These are phyloP conservation scores for Bubo scandiacus DNA, from an alignment of 2,113 vertebrate species.

Conservation along the genomic window DNA sequence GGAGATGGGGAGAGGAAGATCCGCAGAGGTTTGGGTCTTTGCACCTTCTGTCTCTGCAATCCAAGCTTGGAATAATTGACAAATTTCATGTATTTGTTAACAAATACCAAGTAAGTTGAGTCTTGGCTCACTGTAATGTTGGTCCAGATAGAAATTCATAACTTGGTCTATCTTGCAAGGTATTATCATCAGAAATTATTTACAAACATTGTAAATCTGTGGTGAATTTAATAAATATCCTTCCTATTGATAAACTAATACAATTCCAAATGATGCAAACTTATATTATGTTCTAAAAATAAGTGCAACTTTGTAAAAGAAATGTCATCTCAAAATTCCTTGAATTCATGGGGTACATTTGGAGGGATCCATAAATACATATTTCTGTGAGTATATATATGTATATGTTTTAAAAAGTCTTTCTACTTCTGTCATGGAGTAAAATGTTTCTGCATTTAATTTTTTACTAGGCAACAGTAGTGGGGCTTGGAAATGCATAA, in stretches of 20 bases:
- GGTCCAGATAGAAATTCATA: background rate
- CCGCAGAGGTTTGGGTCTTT: background rate
- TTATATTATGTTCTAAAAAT: background rate
- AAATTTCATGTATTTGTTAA: background rate
- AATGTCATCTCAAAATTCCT: background rate
- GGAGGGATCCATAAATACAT: background rate
- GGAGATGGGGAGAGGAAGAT: background rate
- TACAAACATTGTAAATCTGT: background rate
- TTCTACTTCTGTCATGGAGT: background rate
- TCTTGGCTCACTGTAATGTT: background rate
- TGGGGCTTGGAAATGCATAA: background rate
- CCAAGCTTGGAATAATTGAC: background rate
- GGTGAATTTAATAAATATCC: background rate
- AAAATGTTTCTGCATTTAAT: background rate
- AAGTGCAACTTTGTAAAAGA: background rate
- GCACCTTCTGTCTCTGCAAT: background rate
- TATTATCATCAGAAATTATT: background rate
- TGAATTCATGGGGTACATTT: background rate
- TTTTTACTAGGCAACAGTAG: background rate
- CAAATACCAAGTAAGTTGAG: background rate
- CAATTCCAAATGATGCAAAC: background rate
- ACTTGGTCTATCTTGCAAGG: background rate
- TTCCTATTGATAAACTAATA: background rate
- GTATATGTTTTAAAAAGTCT: background rate
- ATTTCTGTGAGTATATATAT: background rate